Percentiles rank a stretch among this genome's conserved stretches.
These are phyloP conservation scores for Bursaphelenchus mucronatus DNA, from an alignment of 1,140 invertebrate genomes.

Conservation along the genomic window DNA sequence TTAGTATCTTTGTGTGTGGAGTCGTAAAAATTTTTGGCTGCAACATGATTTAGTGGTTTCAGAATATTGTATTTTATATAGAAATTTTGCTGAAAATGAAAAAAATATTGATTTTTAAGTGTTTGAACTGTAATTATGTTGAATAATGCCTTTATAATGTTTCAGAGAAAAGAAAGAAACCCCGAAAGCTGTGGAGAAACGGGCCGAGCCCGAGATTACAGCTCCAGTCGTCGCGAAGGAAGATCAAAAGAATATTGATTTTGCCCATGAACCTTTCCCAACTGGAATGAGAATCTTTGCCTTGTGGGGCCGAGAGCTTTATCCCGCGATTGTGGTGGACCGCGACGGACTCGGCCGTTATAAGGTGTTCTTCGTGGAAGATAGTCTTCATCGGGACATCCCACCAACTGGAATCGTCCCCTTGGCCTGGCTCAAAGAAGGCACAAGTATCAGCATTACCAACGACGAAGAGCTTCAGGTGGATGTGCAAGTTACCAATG, in stretches of 20 bases:
- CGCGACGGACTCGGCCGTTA: constrained; percentile 54
- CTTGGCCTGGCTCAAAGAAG: constrained; percentile 30
- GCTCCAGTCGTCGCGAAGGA: background rate
- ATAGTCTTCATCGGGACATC: constrained; percentile 38
- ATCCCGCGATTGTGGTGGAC: constrained; percentile 52
- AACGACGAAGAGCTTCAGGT: constrained; percentile 31
- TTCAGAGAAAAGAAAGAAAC: no score
- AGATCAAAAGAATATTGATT: constrained; percentile 42
- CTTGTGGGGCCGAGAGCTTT: constrained; percentile 46
- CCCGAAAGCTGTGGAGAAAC: constrained; percentile 12
- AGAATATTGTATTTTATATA: no score
- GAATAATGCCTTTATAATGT: no score
- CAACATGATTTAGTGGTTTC: no score
- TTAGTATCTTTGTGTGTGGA: no score
- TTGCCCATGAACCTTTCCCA: constrained; percentile 25
- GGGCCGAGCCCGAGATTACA: constrained; percentile 23
- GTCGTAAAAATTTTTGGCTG: no score
- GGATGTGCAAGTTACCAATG: constrained; percentile 25
- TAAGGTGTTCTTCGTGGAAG: constrained; percentile 50
- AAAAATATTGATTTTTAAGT: no score
- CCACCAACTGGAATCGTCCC: constrained; percentile 49
- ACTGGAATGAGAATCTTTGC: constrained; percentile 48
- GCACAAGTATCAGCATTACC: constrained; percentile 17
- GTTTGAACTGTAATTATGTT: no score
- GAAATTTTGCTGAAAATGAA: no score